phyloP scores from a whole-genome alignment of 2,888 invertebrate species.

The Nemoura dubitans region DNA sequence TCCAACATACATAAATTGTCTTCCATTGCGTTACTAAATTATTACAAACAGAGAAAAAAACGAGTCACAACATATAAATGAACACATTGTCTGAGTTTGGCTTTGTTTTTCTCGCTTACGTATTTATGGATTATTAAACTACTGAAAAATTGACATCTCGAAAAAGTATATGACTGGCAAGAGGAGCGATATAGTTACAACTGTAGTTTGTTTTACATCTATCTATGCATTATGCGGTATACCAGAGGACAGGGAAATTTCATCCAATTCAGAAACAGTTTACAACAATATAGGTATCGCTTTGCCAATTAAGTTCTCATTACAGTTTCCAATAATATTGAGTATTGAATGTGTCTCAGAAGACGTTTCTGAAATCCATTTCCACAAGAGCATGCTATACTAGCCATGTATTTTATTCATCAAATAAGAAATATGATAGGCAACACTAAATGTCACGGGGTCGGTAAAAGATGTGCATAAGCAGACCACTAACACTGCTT shows the following conservation, averaged over 20 bases:
- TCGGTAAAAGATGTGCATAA: not conserved
- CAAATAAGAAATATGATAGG: not conserved
- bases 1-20: constrained; percentile 25
- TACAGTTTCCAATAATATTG: not conserved
- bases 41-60: not conserved
- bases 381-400: too few species aligned
- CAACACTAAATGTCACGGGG: not conserved
- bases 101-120: not conserved
- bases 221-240: too few species aligned
- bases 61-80: not conserved
- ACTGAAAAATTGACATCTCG: not conserved
- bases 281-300: not conserved
- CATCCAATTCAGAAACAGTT: too few species aligned
- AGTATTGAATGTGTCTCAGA: not conserved
- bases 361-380: not conserved
- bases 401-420: too few species aligned
- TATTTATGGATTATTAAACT: not conserved
- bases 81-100: not conserved
- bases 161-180: not conserved
- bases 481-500: not conserved
- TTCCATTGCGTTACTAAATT: not conserved
- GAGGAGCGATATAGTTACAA: not conserved
- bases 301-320: not conserved
- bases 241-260: too few species aligned
- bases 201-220: too few species aligned